Evolutionary conservation across 2,888 invertebrate species (phyloP).

Genomic region (Polydrusus cervinus): DNA sequence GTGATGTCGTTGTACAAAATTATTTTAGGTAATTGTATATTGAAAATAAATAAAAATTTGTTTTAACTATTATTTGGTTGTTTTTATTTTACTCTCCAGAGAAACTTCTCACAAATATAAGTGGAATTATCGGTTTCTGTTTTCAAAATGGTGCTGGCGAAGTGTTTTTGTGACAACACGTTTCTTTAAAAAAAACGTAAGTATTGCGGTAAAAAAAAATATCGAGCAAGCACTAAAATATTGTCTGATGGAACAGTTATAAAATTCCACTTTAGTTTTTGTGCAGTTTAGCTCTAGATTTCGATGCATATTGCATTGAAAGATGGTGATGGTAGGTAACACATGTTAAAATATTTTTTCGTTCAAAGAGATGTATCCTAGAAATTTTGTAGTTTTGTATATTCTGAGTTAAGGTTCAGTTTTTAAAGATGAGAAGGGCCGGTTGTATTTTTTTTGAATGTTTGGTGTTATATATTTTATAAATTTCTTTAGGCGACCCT

Average conservation of each 20-base stretch:
- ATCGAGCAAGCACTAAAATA: background rate
- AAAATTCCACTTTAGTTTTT: constrained; percentile 21
- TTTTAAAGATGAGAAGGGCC: too few relatives aligned
- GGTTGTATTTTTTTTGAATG: too few relatives aligned
- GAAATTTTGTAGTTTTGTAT: background rate
- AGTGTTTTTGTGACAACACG: background rate
- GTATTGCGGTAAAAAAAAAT: constrained; percentile 1
- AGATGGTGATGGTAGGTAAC: constrained; percentile 26
- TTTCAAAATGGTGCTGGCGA: background rate
- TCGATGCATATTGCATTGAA: background rate
- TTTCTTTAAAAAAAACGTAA: background rate
- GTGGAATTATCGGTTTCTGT: constrained; percentile 2
- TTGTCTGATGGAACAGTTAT: background rate
- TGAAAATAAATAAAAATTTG: constrained; percentile 17
- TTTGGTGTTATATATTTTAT: too few relatives aligned
- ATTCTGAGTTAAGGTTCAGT: background rate
- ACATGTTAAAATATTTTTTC: background rate
- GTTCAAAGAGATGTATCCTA: too few relatives aligned
- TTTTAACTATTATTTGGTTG: constrained; percentile 12
- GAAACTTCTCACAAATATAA: constrained; percentile 22
- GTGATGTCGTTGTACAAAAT: constrained; percentile 45
- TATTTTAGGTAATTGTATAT: constrained; percentile 21
- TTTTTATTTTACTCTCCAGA: constrained; percentile 26
- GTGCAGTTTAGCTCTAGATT: constrained; percentile 19
- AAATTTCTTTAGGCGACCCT: too few relatives aligned